A percentile compares a stretch with the other conserved stretches of the same genome.
Evolutionary conservation across 2,113 vertebrate genomes (phyloP).

Genomic region (Oreochromis aureus): DNA sequence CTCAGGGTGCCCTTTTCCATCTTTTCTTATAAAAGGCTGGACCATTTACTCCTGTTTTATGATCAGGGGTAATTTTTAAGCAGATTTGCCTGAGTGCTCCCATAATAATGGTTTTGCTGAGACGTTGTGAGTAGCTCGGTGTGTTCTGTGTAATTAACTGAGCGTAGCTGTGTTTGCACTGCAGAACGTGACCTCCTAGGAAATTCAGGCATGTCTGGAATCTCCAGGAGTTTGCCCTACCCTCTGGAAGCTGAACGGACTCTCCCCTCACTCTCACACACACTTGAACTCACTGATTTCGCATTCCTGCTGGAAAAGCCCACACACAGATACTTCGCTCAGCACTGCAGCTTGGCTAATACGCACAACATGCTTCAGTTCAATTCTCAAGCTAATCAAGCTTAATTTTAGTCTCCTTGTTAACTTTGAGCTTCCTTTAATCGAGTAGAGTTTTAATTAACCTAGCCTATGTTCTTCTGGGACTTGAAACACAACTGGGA

Average conservation of each 20-base stretch:
- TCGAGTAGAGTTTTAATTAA: conserved; percentile 47
- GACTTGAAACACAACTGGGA: conserved; percentile 9
- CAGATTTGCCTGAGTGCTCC: neutral
- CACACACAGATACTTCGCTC: conserved; percentile 1
- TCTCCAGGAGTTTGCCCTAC: conserved; percentile 56
- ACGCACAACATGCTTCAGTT: neutral
- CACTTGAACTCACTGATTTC: conserved; percentile 39
- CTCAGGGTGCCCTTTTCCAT: neutral
- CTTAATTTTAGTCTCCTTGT: conserved; percentile 1
- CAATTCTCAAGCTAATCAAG: neutral
- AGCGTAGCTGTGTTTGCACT: conserved; percentile 24
- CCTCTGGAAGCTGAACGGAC: conserved; percentile 14
- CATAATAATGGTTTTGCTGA: neutral
- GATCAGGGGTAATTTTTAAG: neutral
- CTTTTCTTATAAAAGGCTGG: neutral
- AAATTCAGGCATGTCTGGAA: conserved; percentile 70
- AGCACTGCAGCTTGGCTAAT: neutral
- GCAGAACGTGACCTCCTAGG: conserved; percentile 46
- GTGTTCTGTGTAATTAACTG: conserved; percentile 16
- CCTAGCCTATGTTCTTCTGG: neutral
- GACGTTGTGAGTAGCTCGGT: neutral
- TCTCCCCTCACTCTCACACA: neutral
- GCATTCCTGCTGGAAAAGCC: conserved; percentile 32
- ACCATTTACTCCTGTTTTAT: neutral
- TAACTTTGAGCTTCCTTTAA: conserved; percentile 5